These are phyloP conservation scores for Arctocebus calabarensis DNA, from an alignment of 2,797 vertebrate genomes.

Conservation along the genomic window DNA sequence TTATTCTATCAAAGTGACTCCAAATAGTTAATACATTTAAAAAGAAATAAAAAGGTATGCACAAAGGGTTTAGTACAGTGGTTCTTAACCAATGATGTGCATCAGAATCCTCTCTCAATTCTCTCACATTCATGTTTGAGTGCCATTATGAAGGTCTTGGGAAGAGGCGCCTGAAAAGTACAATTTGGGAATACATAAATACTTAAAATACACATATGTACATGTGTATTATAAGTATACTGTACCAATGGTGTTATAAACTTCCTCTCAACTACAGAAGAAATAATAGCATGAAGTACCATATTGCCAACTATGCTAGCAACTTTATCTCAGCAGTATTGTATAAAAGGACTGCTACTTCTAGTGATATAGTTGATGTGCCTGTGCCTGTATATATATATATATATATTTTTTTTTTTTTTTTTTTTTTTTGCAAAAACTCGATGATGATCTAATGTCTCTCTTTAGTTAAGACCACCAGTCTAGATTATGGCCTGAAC, in stretches of 20 bases:
- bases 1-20: neutral
- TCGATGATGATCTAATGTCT: neutral
- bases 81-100: neutral
- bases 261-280: neutral
- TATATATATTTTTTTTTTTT: no score
- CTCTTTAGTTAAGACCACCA: neutral
- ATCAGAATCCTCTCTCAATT: constrained; percentile 7
- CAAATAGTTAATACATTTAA: constrained; percentile 25
- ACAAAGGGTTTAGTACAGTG: neutral
- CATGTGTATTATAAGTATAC: neutral
- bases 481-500: constrained; percentile 14
- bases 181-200: neutral
- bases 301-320: neutral
- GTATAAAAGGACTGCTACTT: neutral
- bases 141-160: neutral
- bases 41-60: constrained; percentile 18
- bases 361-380: neutral
- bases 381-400: no score
- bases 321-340: neutral
- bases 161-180: neutral
- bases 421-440: constrained; percentile 1
- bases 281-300: neutral
- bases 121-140: constrained; percentile 26
- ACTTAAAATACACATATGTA: neutral
- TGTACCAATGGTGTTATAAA: neutral